phyloP scores from a whole-genome alignment of 2,888 invertebrate species.

The Andrena praecox region DNA sequence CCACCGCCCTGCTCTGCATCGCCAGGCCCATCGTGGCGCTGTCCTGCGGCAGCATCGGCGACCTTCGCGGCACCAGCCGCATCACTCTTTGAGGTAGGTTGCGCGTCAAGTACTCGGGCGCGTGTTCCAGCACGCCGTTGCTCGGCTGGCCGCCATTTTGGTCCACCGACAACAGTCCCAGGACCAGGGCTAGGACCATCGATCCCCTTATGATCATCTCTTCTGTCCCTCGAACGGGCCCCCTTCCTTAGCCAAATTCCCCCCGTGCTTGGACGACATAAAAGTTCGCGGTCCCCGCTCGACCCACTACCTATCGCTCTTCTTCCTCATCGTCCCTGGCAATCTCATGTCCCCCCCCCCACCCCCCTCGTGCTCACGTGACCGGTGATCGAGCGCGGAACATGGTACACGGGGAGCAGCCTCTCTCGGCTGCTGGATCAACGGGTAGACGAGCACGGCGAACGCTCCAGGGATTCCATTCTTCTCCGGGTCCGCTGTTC shows the following conservation, averaged over 20 bases:
- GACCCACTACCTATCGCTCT: slow-evolving; percentile 80
- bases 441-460: slow-evolving; percentile 13
- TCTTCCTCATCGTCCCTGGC: slow-evolving; percentile 76
- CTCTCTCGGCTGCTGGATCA: slow-evolving; percentile 1
- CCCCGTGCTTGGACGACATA: slow-evolving; percentile 55
- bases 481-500: not conserved
- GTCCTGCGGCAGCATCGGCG: slow-evolving; percentile 81
- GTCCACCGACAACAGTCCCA: slow-evolving; percentile 77
- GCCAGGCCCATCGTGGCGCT: slow-evolving; percentile 79
- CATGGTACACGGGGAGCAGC: slow-evolving; percentile 16
- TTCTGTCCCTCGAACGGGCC: slow-evolving; percentile 70
- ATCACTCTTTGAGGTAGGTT: slow-evolving; percentile 70
- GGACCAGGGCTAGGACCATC: slow-evolving; percentile 79
- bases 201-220: slow-evolving; percentile 80
- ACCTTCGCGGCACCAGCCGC: slow-evolving; percentile 80
- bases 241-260: slow-evolving; percentile 67
- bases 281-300: slow-evolving; percentile 39
- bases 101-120: slow-evolving; percentile 44
- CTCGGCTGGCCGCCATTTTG: slow-evolving; percentile 73
- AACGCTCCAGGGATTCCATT: slow-evolving; percentile 41
- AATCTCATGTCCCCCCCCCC: slow-evolving; percentile 48
- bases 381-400: slow-evolving; percentile 9
- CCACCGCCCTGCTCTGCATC: slow-evolving; percentile 95
- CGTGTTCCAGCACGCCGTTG: slow-evolving; percentile 42
- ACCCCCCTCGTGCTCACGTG: slow-evolving; percentile 22